phyloP scores from a whole-genome alignment of 1,140 invertebrate genomes.

The Vanessa tameamea region DNA sequence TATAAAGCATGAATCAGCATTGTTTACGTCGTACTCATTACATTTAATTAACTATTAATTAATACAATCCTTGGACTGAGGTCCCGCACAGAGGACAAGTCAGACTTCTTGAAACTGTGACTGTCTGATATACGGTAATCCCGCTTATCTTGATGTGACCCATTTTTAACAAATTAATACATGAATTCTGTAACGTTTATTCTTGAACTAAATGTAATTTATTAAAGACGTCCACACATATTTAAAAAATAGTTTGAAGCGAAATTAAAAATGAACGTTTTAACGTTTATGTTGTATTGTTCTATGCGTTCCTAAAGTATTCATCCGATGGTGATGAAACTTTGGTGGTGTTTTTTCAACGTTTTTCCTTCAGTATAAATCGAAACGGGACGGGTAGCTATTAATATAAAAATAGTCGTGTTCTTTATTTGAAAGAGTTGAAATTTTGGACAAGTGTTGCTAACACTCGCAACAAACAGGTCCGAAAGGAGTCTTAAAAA shows the following conservation, averaged over 20 bases:
- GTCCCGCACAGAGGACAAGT: slow-evolving; percentile 10
- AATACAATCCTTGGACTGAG: slow-evolving; percentile 33
- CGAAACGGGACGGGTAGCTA: too few species aligned
- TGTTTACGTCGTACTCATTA: slow-evolving; percentile 34
- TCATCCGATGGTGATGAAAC: too few species aligned
- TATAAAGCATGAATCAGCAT: slow-evolving; percentile 22
- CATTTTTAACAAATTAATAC: not conserved
- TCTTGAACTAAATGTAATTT: not conserved
- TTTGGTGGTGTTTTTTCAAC: too few species aligned
- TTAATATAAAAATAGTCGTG: too few species aligned
- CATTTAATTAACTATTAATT: slow-evolving; percentile 42
- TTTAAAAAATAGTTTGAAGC: too few species aligned
- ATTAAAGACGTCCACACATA: not conserved
- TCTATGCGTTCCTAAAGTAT: too few species aligned
- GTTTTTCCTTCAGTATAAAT: too few species aligned
- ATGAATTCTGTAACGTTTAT: not conserved
- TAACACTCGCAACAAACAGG: too few species aligned
- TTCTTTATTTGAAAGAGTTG: too few species aligned
- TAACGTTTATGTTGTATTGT: too few species aligned
- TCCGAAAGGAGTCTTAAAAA: too few species aligned
- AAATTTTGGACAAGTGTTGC: not conserved
- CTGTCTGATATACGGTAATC: slow-evolving; percentile 2
- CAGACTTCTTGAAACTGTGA: slow-evolving; percentile 19
- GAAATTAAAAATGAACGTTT: too few species aligned
- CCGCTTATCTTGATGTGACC: not conserved